A percentile compares a stretch with the other conserved stretches of the same genome.
Conservation (phyloP, 2,888 invertebrate species). For the Leptopterna dolabrata region DNA sequence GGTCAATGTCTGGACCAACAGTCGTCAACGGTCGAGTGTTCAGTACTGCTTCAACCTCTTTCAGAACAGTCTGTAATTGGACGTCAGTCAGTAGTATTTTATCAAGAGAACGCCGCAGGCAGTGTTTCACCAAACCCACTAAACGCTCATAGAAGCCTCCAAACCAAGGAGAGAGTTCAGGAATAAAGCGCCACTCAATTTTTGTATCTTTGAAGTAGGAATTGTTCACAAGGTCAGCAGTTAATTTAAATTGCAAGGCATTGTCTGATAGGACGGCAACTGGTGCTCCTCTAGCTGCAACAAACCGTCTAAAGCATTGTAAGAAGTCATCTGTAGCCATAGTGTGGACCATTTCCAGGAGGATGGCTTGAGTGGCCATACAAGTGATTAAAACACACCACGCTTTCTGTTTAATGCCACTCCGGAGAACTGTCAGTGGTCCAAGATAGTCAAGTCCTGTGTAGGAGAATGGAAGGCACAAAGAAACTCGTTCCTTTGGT, state of each 20-base stretch:
- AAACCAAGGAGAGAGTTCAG: slow-evolving; percentile 35
- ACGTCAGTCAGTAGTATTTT: neutral
- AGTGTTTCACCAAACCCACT: slow-evolving; percentile 15
- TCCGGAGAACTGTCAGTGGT: neutral
- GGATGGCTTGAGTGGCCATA: neutral
- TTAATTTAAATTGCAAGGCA: neutral
- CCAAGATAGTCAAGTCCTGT: slow-evolving; percentile 55
- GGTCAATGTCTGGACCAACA: neutral
- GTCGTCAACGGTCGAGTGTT: slow-evolving; percentile 27
- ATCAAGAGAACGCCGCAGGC: neutral
- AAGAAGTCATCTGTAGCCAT: slow-evolving; percentile 23
- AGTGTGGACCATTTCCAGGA: slow-evolving; percentile 8
- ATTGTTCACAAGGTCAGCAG: neutral
- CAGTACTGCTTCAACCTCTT: slow-evolving; percentile 21
- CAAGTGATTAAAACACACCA: slow-evolving; percentile 60
- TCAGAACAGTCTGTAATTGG: neutral
- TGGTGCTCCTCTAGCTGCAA: neutral
- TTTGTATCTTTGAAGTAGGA: neutral
- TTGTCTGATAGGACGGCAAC: slow-evolving; percentile 19
- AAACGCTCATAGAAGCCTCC: slow-evolving; percentile 38
- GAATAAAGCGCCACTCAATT: slow-evolving; percentile 32
- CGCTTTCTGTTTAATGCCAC: slow-evolving; percentile 60
- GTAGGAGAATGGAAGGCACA: slow-evolving; percentile 18
- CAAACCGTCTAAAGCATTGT: neutral
- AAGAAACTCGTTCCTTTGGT: slow-evolving; percentile 19